Evolutionary conservation across 2,113 vertebrate species (phyloP).

Genomic region (Pithys albifrons): DNA sequence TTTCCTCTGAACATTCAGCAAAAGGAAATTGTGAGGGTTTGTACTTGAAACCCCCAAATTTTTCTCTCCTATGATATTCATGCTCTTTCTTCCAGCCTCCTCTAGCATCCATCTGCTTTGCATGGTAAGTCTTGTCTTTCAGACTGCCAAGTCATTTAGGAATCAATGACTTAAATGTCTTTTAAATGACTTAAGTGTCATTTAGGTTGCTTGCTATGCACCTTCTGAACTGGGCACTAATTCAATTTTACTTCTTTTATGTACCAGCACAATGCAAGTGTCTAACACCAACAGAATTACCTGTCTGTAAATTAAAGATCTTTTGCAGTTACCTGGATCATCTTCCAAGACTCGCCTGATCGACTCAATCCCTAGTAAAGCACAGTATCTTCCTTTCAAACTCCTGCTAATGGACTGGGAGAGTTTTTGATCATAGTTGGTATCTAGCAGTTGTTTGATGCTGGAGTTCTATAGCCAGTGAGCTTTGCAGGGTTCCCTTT

Average conservation of each 20-base stretch:
- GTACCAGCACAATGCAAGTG: background rate
- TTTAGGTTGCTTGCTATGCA: background rate
- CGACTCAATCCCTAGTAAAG: background rate
- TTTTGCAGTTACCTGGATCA: background rate
- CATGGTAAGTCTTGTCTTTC: background rate
- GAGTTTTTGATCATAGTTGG: background rate
- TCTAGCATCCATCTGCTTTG: background rate
- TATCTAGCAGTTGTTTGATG: slow-evolving; percentile 17
- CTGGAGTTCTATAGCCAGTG: background rate
- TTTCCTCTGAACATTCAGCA: background rate
- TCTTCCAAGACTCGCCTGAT: background rate
- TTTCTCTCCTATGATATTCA: background rate
- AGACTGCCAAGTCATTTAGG: background rate
- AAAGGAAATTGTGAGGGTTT: background rate
- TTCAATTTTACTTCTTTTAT: background rate
- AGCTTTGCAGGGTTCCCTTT: slow-evolving; percentile 3
- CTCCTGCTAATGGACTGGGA: background rate
- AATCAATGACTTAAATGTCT: background rate
- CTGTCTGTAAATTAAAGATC: background rate
- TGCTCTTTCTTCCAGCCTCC: background rate
- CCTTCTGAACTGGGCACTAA: background rate
- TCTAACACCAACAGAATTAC: background rate
- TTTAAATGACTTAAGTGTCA: background rate
- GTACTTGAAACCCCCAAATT: background rate
- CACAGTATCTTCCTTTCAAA: background rate